phyloP scores from a whole-genome alignment of 2,113 vertebrate genomes.

The Psephotus haematonotus region DNA sequence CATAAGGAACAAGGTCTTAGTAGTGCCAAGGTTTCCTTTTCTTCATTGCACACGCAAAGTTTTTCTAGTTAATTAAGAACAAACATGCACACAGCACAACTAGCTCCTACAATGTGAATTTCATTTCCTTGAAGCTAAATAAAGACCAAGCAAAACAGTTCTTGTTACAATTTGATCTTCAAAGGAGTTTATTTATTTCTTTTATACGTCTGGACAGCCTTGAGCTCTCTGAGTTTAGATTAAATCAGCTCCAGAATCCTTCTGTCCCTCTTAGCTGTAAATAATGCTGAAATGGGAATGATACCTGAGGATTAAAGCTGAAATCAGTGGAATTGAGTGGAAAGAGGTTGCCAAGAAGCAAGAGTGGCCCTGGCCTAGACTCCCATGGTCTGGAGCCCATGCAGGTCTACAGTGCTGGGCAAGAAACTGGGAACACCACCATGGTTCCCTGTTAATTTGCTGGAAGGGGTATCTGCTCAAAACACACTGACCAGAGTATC shows the following conservation, averaged over 20 bases:
- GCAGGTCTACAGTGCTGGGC: neutral
- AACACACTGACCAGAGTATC: too few species aligned
- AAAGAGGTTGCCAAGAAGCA: neutral
- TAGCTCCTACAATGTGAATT: conserved; percentile 1
- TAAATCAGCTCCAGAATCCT: conserved; percentile 46
- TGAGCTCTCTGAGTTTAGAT: conserved; percentile 36
- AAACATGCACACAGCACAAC: neutral
- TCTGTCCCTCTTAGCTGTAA: conserved; percentile 6
- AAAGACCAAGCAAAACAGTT: conserved; percentile 3
- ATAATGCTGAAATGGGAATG: neutral
- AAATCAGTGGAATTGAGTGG: neutral
- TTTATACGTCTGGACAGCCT: conserved; percentile 45
- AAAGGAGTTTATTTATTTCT: conserved; percentile 54
- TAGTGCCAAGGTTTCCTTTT: neutral
- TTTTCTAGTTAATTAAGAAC: conserved; percentile 39
- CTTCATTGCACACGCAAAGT: neutral
- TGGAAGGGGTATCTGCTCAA: neutral
- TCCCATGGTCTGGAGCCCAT: neutral
- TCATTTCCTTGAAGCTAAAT: conserved; percentile 60
- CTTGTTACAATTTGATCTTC: conserved; percentile 39
- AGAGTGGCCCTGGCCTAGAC: neutral
- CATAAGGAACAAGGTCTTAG: neutral
- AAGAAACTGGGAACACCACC: fast-evolving
- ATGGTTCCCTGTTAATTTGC: neutral
- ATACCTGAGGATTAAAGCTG: neutral